Percentiles rank a stretch among this genome's conserved stretches.
phyloP scores from a whole-genome alignment of 2,888 invertebrate species.

The Caenorhabditis becei region DNA sequence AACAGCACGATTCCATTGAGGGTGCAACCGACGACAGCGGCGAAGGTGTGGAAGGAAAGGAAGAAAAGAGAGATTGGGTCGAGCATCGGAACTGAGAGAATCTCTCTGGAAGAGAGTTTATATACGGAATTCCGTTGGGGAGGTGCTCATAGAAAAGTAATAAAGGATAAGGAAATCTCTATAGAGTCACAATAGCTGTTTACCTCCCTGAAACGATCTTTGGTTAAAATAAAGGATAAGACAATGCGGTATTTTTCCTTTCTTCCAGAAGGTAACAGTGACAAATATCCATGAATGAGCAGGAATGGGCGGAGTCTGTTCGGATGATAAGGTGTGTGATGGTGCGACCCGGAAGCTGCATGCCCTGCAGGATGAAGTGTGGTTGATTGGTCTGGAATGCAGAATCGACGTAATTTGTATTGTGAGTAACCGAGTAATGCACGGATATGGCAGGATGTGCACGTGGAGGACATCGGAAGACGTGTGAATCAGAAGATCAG shows the following conservation, averaged over 20 bases:
- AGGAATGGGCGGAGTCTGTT: no score
- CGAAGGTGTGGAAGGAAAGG: constrained; percentile 39
- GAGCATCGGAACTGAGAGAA: constrained; percentile 8
- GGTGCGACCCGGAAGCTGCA: no score
- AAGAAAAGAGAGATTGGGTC: constrained; percentile 49
- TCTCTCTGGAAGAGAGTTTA: not conserved
- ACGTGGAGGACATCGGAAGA: not conserved
- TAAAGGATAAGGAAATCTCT: not conserved
- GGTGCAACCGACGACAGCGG: constrained; percentile 31
- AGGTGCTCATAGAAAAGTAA: not conserved
- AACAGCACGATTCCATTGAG: constrained; percentile 49
- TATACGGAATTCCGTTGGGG: not conserved
- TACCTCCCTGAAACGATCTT: no score
- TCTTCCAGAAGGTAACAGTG: not conserved
- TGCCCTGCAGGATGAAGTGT: no score
- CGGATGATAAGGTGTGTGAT: no score
- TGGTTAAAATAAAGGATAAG: no score
- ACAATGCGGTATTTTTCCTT: not conserved
- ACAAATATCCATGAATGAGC: not conserved
- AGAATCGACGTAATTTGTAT: no score
- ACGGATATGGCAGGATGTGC: no score
- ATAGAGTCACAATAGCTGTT: not conserved
- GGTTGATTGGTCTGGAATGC: no score
- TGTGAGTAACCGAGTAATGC: no score
- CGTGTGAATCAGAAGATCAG: no score